A percentile compares a stretch with the other conserved stretches of the same genome.
Evolutionary conservation across 2,797 vertebrate genomes (phyloP).

Genomic region (Megaceryle alcyon): DNA sequence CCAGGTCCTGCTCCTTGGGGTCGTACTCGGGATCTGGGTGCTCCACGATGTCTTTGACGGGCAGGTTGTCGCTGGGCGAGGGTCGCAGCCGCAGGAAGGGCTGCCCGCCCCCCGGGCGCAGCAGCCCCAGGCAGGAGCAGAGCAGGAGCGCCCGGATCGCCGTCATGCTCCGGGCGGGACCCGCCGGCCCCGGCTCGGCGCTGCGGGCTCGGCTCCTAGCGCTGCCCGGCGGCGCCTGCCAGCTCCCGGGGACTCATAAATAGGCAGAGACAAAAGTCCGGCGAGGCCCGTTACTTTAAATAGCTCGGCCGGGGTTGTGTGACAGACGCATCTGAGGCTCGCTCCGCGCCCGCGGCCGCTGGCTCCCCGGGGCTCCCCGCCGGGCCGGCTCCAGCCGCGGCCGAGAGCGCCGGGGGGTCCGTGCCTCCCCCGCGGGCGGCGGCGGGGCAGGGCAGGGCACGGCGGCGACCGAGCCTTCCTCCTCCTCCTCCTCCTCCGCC

Average conservation of each 20-base stretch:
- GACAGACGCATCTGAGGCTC: constrained; percentile 58
- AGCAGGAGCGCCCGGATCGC: constrained; percentile 83
- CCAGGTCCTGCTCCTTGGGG: constrained; percentile 91
- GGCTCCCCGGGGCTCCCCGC: neutral
- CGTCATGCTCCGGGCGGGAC: constrained; percentile 78
- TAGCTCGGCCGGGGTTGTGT: constrained; percentile 84
- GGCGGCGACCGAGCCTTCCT: neutral
- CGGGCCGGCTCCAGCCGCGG: neutral
- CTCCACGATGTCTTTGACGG: constrained; percentile 87
- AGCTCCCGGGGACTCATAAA: constrained; percentile 85
- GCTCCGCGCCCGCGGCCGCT: neutral
- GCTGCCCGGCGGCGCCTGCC: constrained; percentile 24
- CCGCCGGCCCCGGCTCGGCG: neutral
- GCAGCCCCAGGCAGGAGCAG: constrained; percentile 81
- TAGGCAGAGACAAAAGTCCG: constrained; percentile 86
- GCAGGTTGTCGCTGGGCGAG: constrained; percentile 89
- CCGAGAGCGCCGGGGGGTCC: constrained; percentile 3
- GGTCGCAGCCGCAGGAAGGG: constrained; percentile 88
- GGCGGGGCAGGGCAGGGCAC: neutral
- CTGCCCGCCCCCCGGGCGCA: constrained; percentile 82
- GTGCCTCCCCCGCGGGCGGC: neutral
- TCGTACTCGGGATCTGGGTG: constrained; percentile 92
- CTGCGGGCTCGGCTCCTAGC: constrained; percentile 15
- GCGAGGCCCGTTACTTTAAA: constrained; percentile 88
- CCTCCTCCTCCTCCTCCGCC: neutral